These are phyloP conservation scores for Ailuropoda melanoleuca DNA, from an alignment of 2,113 vertebrate species.

Conservation along the genomic window DNA sequence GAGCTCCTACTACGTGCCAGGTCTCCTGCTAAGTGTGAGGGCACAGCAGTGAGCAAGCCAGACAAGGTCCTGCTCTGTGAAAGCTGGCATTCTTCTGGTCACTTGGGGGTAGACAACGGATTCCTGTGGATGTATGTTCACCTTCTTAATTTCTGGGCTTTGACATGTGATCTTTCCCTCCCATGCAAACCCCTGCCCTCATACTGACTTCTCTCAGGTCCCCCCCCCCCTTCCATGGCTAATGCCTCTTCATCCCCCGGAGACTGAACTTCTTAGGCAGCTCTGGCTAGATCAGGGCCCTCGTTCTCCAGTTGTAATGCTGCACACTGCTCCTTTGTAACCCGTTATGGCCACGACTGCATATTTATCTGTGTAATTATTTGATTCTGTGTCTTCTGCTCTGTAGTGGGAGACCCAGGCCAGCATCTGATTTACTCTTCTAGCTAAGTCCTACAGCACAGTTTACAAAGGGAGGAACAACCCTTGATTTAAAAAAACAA, in stretches of 20 bases:
- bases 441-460: not conserved
- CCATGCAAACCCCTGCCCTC: accelerated
- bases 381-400: not conserved
- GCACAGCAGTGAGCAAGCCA: not conserved
- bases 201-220: not conserved
- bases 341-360: not conserved
- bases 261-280: not conserved
- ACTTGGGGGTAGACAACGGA: not conserved
- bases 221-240: not conserved
- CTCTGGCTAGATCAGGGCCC: not conserved
- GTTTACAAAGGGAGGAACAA: not conserved
- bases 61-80: not conserved
- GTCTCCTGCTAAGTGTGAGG: not conserved
- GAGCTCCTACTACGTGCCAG: not conserved
- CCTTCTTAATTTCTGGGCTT: not conserved
- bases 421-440: not conserved
- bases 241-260: not conserved
- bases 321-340: not conserved
- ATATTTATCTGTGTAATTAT: not conserved
- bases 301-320: not conserved
- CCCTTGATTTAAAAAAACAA: not conserved
- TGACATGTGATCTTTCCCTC: not conserved
- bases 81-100: not conserved
- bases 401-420: not conserved
- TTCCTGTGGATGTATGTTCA: not conserved